Evolutionary conservation across 2,888 invertebrate genomes (phyloP).

Genomic region (Mylabris sibirica): DNA sequence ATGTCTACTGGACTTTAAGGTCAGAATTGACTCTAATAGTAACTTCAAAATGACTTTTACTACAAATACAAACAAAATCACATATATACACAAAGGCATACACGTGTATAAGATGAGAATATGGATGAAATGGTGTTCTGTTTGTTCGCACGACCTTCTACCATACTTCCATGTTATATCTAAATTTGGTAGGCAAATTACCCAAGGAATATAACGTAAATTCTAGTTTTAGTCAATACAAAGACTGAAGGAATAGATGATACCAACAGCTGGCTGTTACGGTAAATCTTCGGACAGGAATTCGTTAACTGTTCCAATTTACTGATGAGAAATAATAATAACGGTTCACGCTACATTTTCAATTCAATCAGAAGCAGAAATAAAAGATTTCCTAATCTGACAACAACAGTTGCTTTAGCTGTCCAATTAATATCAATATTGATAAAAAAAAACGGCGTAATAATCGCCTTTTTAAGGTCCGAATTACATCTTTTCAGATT

Average conservation of each 20-base stretch:
- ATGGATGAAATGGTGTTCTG: conserved; percentile 25
- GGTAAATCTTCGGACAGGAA: too few species aligned
- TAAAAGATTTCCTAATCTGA: not conserved
- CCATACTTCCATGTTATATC: conserved; percentile 27
- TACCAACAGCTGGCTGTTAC: too few species aligned
- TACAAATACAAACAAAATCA: conserved; percentile 35
- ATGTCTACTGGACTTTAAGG: conserved; percentile 43
- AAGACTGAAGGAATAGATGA: not conserved
- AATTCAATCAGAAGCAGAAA: not conserved
- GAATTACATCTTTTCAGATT: too few species aligned
- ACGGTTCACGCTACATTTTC: not conserved
- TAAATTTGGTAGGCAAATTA: conserved; percentile 36
- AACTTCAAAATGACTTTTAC: conserved; percentile 49
- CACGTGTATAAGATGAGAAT: conserved; percentile 7
- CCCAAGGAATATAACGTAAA: conserved; percentile 12
- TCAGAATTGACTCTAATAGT: conserved; percentile 45
- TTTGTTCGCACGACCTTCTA: conserved; percentile 42
- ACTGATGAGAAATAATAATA: not conserved
- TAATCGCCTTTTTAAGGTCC: too few species aligned
- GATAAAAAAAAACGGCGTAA: too few species aligned
- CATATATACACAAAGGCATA: not conserved
- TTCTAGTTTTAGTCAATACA: not conserved
- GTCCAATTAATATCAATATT: too few species aligned
- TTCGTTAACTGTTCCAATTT: not conserved
- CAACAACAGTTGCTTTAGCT: not conserved